These are phyloP conservation scores for Tragelaphus buxtoni DNA, from an alignment of 2,113 vertebrate species.

Conservation along the genomic window DNA sequence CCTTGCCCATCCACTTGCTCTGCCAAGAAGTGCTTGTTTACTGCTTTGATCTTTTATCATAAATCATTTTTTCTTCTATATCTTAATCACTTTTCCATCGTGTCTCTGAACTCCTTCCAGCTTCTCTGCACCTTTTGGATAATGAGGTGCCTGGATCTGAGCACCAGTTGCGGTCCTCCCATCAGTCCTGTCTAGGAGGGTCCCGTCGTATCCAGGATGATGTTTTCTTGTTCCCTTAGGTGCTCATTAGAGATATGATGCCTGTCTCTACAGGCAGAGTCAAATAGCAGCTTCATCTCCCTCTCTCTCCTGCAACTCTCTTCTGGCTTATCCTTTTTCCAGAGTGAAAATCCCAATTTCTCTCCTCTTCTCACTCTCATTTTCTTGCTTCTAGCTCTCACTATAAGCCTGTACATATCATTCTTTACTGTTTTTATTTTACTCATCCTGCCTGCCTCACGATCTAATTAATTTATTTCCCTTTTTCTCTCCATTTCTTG, in stretches of 20 bases:
- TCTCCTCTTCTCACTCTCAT: neutral
- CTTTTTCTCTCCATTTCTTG: neutral
- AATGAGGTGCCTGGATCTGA: neutral
- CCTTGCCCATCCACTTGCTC: neutral
- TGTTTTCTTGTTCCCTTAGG: neutral
- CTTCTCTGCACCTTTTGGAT: neutral
- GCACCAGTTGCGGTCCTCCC: neutral
- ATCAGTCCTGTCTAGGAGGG: neutral
- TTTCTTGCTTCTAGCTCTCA: neutral
- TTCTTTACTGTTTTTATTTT: neutral
- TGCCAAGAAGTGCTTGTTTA: neutral
- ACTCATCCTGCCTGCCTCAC: neutral
- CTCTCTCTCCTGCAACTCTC: neutral
- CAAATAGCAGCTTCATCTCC: neutral
- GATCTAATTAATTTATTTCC: neutral
- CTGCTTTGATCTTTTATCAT: constrained; percentile 37
- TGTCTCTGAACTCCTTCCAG: constrained; percentile 58
- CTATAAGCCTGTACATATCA: neutral
- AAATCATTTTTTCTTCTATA: neutral
- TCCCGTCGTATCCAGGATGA: neutral
- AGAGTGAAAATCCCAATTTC: neutral
- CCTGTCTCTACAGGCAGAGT: constrained; percentile 12
- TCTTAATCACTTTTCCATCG: constrained; percentile 4
- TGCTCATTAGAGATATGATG: neutral
- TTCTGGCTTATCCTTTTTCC: neutral